Percentiles rank a stretch among this genome's conserved stretches.
These are phyloP conservation scores for Calyptommatus sinebrachiatus DNA, from an alignment of 2,113 vertebrate genomes.

Conservation along the genomic window DNA sequence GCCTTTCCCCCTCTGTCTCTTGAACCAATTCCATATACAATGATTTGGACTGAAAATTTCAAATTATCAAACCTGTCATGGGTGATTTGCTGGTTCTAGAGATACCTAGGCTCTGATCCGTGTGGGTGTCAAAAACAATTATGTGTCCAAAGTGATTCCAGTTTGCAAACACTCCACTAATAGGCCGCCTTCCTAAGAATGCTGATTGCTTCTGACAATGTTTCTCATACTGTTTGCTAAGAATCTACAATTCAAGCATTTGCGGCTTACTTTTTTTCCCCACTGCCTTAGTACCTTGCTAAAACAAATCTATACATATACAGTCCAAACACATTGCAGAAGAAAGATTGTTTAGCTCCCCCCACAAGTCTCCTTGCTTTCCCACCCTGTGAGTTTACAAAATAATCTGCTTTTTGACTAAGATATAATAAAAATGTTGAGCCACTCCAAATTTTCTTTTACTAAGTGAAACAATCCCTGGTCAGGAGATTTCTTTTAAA, in stretches of 20 bases:
- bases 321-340: conserved; percentile 46
- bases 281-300: conserved; percentile 53
- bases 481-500: background rate
- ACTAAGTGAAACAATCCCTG: background rate
- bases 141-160: conserved; percentile 47
- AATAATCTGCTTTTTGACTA: conserved; percentile 41
- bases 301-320: conserved; percentile 47
- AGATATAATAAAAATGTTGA: conserved; percentile 42
- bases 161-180: conserved; percentile 64
- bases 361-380: background rate
- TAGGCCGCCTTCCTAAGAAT: conserved; percentile 59
- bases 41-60: conserved; percentile 54
- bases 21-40: conserved; percentile 10
- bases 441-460: conserved; percentile 24
- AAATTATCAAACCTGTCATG: conserved; percentile 60
- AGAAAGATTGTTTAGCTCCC: conserved; percentile 41
- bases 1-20: background rate
- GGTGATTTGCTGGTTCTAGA: conserved; percentile 59
- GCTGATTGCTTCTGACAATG: conserved; percentile 67
- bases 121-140: conserved; percentile 65
- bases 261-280: conserved; percentile 43
- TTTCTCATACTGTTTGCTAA: conserved; percentile 58
- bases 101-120: conserved; percentile 53
- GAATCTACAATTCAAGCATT: conserved; percentile 41
- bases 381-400: conserved; percentile 24